Evolutionary conservation across 1,140 invertebrate genomes (phyloP).

Genomic region (Drosophila kurseongensis): DNA sequence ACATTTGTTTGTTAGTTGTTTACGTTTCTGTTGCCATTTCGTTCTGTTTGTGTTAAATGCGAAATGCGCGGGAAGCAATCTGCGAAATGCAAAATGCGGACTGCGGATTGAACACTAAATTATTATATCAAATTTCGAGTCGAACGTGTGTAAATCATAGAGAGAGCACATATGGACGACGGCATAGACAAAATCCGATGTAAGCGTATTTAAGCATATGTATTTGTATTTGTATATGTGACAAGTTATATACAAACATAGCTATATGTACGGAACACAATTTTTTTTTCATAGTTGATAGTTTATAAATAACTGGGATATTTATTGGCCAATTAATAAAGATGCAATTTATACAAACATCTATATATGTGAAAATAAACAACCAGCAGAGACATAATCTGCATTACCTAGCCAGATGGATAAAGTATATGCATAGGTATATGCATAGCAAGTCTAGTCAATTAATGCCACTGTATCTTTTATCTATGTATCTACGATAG

Average conservation of each 20-base stretch:
- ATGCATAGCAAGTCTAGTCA: constrained; percentile 64
- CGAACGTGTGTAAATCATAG: constrained; percentile 72
- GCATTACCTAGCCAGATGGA: constrained; percentile 62
- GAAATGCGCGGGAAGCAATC: constrained; percentile 4
- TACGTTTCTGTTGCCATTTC: constrained; percentile 24
- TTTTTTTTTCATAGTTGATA: constrained; percentile 65
- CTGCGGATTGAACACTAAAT: constrained; percentile 49
- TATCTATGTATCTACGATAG: constrained; percentile 67
- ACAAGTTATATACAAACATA: constrained; percentile 32
- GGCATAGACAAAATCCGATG: constrained; percentile 47
- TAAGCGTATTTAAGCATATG: constrained; percentile 67
- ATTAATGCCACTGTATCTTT: constrained; percentile 67
- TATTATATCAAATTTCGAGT: constrained; percentile 44
- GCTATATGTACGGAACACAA: constrained; percentile 25
- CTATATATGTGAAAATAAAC: constrained; percentile 17
- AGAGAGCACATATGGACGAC: constrained; percentile 30
- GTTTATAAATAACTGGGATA: constrained; percentile 69
- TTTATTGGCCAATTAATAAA: constrained; percentile 80
- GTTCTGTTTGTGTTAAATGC: constrained; percentile 44
- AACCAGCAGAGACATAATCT: constrained; percentile 34
- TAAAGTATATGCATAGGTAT: constrained; percentile 17
- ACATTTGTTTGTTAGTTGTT: constrained; percentile 53
- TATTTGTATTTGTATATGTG: constrained; percentile 48
- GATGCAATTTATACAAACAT: constrained; percentile 68
- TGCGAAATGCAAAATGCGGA: constrained; percentile 27